Conservation (phyloP, 2,113 vertebrate genomes). For the Ovis aries region ARS-UI_Ramb_v3.0 NC_056068.1:59727001-59727500, state of each 20-base stretch:
- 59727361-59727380: neutral
- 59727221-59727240: neutral
- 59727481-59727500: neutral
- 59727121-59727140: neutral
- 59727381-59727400: neutral
- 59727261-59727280: neutral
- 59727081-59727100: neutral
- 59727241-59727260: neutral
- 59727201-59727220: neutral
- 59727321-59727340: neutral
- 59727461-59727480: neutral
- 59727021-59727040: too few species aligned
- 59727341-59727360: neutral
- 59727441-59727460: neutral
- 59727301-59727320: neutral
- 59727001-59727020: neutral
- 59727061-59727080: neutral
- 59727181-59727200: neutral
- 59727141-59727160: neutral
- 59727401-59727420: neutral
- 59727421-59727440: neutral
- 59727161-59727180: neutral
- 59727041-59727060: neutral
- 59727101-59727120: neutral
- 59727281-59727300: neutral